Evolutionary conservation across 2,888 invertebrate genomes (phyloP), one percentile per base, ranked within the genome.

Genomic region (Ellobium chinense): DNA sequence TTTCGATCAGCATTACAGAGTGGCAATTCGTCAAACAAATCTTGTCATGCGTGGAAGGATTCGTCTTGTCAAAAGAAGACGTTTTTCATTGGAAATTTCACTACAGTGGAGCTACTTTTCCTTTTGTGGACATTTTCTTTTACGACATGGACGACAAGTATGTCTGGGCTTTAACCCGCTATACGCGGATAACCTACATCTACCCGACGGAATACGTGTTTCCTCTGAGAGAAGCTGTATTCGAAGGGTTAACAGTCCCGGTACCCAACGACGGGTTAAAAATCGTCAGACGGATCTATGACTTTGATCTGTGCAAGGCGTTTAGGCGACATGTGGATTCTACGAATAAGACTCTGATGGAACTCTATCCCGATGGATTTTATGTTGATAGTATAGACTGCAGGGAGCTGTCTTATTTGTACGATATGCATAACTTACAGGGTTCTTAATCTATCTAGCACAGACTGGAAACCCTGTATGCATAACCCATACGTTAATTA

Each of bases 251-350:
- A 0, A 7, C 1, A 29, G 78, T 78, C 1, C 62, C 70, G 34
- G 24, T 78, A 27, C 78, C 78, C 9, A 21, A 46, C 7, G 60
- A 69, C 21, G 36, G 58, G 0, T 24, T 69, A n/a, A 39, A 24
- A 1, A 70, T 78, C 39, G 62, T 39, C 31, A 70, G n/a, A 24
- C 37, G 54, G 54, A 62, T 78, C 36, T 78, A 78, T 27, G 63
- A 70, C n/a, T 78, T 56, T n/a, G 62, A 54, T 12, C n/a, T 0
- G 0, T 70, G 78, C 21, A 37, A 46, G 46, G 68, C 54, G 9
- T 73, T 37, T 39, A 21, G 3, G 5, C 46, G 65, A 99, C 87
- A 95, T 97, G 86, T 98, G 98, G 0, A 98, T 99, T 97, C 97
- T 98, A 93, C 98, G 99, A 93, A 96, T 98, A 54, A 27, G 12